A percentile compares a stretch with the other conserved stretches of the same genome.
phyloP scores from a whole-genome alignment of 2,888 invertebrate species.

The Thymelicus lineola region DNA sequence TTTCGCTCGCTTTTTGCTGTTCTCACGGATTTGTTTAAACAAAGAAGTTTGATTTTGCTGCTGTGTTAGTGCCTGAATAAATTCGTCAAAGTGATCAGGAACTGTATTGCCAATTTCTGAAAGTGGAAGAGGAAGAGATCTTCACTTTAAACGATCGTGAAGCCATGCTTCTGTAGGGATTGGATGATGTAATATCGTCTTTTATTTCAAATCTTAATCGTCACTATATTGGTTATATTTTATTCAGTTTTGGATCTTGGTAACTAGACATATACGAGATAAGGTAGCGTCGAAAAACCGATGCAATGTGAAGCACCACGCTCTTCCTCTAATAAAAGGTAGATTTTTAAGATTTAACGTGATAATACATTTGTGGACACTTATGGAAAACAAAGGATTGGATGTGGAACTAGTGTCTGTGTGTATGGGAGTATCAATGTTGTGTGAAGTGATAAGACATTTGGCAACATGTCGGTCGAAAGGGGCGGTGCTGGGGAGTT shows the following conservation, averaged over 20 bases:
- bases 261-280: too few relatives aligned
- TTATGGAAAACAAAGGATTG: conserved; percentile 28
- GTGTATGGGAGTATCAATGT: conserved; percentile 59
- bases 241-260: neutral
- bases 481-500: conserved; percentile 70
- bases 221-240: neutral
- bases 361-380: conserved; percentile 6
- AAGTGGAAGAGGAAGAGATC: too few relatives aligned
- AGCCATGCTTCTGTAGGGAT: neutral
- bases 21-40: neutral
- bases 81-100: neutral
- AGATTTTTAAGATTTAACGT: neutral
- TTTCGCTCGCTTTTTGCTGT: conserved; percentile 4
- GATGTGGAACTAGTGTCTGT: neutral
- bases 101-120: too few relatives aligned
- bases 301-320: conserved; percentile 20
- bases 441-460: conserved; percentile 52
- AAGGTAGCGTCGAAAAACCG: neutral
- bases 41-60: conserved; percentile 9
- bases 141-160: neutral
- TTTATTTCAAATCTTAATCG: neutral
- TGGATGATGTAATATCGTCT: neutral
- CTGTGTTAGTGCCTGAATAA: too few relatives aligned
- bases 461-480: conserved; percentile 62
- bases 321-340: neutral